Conservation (phyloP, 2,113 vertebrate species). For the Podiceps cristatus region DNA sequence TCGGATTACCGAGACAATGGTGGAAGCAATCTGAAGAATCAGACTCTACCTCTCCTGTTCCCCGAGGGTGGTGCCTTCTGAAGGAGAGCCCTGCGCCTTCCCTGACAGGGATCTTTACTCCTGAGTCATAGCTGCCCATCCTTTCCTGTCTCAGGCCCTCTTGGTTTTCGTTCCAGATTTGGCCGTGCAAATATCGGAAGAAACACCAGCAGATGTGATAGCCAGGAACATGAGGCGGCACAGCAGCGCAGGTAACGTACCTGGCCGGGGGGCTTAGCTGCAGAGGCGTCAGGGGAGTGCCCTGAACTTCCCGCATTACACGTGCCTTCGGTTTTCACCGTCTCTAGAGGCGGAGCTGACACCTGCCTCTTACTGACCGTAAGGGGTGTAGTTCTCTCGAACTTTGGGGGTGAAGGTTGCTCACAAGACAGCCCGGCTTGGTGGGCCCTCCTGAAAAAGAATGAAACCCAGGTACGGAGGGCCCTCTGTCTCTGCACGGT, state of each 20-base stretch:
- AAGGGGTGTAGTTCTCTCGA: not conserved
- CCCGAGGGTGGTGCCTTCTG: not conserved
- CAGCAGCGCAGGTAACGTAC: slow-evolving; percentile 81
- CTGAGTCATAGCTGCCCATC: not conserved
- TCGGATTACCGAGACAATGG: not conserved
- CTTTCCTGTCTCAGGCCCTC: not conserved
- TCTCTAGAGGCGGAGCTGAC: not conserved
- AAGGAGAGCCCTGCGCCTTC: not conserved
- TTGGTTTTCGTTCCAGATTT: slow-evolving; percentile 67
- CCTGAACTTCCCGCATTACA: accelerated
- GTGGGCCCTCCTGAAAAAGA: not conserved
- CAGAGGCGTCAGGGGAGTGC: too few species aligned
- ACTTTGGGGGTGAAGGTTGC: not conserved
- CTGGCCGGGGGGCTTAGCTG: not conserved
- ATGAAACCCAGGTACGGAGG: not conserved
- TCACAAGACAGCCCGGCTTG: accelerated
- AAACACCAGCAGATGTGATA: slow-evolving; percentile 88
- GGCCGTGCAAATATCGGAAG: slow-evolving; percentile 92
- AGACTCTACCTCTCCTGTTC: not conserved
- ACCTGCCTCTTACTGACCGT: not conserved
- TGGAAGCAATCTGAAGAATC: not conserved
- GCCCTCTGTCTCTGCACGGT: accelerated
- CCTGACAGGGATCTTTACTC: not conserved
- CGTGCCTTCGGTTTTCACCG: not conserved
- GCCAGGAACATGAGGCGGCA: slow-evolving; percentile 89